Percentiles rank a stretch among this genome's conserved stretches.
Evolutionary conservation across 2,113 vertebrate genomes (phyloP).

Genomic region (Tychaedon coryphoeus): DNA sequence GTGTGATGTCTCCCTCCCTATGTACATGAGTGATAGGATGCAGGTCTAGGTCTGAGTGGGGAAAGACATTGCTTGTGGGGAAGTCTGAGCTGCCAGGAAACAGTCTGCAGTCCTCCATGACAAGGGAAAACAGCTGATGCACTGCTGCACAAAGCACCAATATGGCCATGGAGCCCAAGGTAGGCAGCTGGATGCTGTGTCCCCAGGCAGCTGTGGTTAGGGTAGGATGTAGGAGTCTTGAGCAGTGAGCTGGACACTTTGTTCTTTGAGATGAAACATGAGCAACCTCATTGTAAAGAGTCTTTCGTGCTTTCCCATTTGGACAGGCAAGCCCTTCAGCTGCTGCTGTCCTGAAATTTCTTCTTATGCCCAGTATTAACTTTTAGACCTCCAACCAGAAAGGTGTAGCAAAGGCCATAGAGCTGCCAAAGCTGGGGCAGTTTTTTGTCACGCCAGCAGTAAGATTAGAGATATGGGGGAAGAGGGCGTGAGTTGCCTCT

Average conservation of each 20-base stretch:
- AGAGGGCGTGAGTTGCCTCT: neutral
- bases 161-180: no score
- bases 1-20: neutral
- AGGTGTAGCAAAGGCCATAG: neutral
- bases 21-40: neutral
- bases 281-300: neutral
- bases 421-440: neutral
- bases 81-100: neutral
- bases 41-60: neutral
- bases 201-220: neutral
- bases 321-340: neutral
- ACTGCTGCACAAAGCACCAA: neutral
- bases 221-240: neutral
- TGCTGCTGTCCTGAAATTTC: neutral
- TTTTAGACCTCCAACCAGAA: neutral
- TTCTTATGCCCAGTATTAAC: neutral
- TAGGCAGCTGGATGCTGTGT: neutral
- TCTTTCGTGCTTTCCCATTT: neutral
- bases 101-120: neutral
- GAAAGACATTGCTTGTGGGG: accelerated
- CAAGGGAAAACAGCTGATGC: neutral
- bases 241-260: neutral
- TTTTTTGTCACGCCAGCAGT: neutral
- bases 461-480: neutral
- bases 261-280: neutral